Conservation (phyloP, 2,113 vertebrate species). For the Zingel zingel region DNA sequence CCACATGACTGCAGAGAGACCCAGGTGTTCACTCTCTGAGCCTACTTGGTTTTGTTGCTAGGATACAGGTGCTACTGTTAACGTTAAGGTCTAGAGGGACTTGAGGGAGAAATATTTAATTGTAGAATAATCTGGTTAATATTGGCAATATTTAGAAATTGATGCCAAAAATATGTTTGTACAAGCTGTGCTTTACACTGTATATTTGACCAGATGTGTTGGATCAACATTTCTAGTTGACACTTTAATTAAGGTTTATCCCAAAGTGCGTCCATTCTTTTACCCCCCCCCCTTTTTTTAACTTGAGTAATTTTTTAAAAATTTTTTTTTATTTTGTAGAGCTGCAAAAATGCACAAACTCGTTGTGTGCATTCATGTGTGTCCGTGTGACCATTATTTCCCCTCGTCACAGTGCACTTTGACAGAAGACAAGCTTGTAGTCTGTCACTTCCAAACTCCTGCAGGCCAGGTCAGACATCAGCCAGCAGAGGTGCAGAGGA, state of each 20-base stretch:
- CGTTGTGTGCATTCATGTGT: not conserved
- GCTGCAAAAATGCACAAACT: not conserved
- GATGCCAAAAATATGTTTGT: not conserved
- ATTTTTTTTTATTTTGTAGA: not conserved
- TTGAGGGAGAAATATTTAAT: not conserved
- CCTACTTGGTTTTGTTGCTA: not conserved
- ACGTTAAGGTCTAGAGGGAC: not conserved
- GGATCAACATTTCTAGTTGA: not conserved
- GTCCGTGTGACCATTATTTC: conserved; percentile 19
- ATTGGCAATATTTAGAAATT: not conserved
- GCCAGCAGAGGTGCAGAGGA: conserved; percentile 37
- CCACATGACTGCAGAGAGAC: not conserved
- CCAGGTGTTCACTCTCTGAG: not conserved
- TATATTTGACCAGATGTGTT: not conserved
- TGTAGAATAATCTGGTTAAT: not conserved
- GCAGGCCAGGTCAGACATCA: conserved; percentile 59
- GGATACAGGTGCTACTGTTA: not conserved
- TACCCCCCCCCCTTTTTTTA: no score
- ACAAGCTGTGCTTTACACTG: not conserved
- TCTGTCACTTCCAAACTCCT: conserved; percentile 58
- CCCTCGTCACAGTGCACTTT: conserved; percentile 31
- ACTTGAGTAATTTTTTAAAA: no score
- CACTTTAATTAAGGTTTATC: not conserved
- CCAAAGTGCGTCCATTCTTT: not conserved
- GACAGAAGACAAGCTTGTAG: conserved; percentile 60